These are phyloP conservation scores for Dipodomys stephensi DNA, from an alignment of 2,113 vertebrate species.

Conservation along the genomic window DNA sequence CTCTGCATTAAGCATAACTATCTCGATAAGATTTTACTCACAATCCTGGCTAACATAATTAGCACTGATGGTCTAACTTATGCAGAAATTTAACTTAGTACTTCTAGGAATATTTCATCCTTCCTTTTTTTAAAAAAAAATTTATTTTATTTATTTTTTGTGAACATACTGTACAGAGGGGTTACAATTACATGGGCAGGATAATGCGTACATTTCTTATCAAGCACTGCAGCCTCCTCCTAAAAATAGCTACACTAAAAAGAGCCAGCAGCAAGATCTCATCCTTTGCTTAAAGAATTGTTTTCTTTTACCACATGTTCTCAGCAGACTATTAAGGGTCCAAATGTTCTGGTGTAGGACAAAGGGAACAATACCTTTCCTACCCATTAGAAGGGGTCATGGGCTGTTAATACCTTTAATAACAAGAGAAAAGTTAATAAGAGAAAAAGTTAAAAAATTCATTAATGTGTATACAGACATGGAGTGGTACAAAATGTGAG, in stretches of 20 bases:
- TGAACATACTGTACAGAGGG: too few relatives aligned
- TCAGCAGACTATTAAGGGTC: background rate
- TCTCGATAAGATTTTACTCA: background rate
- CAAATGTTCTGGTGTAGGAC: background rate
- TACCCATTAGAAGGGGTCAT: background rate
- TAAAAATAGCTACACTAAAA: background rate
- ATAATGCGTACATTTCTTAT: too few relatives aligned
- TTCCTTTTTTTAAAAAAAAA: background rate
- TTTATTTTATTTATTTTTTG: too few relatives aligned
- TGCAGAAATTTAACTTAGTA: background rate
- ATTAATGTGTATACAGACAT: background rate
- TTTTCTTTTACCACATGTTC: background rate
- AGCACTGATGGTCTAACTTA: background rate
- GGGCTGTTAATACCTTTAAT: background rate
- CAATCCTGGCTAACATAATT: background rate
- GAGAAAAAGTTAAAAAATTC: background rate
- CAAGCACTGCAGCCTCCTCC: too few relatives aligned
- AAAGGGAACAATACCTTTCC: background rate
- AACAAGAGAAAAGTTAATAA: background rate
- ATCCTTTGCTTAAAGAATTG: background rate
- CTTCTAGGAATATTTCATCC: background rate
- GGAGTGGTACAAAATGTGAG: background rate
- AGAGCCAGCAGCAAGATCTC: background rate
- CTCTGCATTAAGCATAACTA: background rate
- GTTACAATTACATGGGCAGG: too few relatives aligned